Base-by-base conservation (phyloP, 2,113 vertebrate species). In the Dasypus novemcinctus region DNA sequence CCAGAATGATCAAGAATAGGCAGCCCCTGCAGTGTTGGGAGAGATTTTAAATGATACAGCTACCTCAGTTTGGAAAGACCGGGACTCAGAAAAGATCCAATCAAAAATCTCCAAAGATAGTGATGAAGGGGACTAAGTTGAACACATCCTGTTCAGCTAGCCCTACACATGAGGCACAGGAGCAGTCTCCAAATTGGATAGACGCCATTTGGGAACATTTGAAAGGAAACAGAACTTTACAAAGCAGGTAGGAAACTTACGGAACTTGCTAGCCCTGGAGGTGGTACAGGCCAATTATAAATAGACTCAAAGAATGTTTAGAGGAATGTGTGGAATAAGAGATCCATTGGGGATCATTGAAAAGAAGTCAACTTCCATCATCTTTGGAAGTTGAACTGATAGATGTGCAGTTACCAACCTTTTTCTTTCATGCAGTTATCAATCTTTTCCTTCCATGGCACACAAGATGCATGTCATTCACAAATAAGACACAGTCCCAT, bases 291-390 rank as follows among this genome's bases (percentile, higher is more conserved):
- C 87, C 94, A 92, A 69, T 94, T 90, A 93, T 90, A 90, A 97
- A 97, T 96, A 97, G 76, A 92, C 92, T 83, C 92, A 96, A 93
- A 92, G 71, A 68, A 91, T 82, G 14, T 27, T 82, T 69, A 81
- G 61, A 96, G 41, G 66, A 96, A 95, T 64, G 49, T 72, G 57
- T 93, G 87, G 54, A 93, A 59, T 85, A 63, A 57, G 76, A 96
- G 72, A 88, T 46, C 23, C 66, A 72, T 1, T 85, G 66, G 84
- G 84, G 69, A 41, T 83, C 25, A 52, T 21, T 49, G 61, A 83
- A 59, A 69, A 43, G 46, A 89, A 92, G 25, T 79, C 36, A 41
- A 96, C 68, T 72, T 14, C 41, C 46, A 52, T 31, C 59, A 69
- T 68, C 23, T 49, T 89, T 94, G 43, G 59, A 95, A 94, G 85